phyloP scores from a whole-genome alignment of 1,140 invertebrate species.

The Calliopsis andreniformis region DNA sequence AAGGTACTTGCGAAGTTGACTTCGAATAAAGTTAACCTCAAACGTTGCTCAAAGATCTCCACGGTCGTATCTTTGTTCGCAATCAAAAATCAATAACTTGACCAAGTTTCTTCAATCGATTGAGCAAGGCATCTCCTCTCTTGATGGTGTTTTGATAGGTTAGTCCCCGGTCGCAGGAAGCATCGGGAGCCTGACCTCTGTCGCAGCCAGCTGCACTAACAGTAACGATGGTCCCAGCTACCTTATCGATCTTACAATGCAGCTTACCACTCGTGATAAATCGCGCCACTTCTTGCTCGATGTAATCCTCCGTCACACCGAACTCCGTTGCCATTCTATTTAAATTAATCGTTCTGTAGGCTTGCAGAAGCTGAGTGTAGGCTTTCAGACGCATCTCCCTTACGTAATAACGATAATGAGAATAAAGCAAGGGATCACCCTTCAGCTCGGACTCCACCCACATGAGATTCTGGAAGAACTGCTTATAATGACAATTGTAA shows the following conservation, averaged over 20 bases:
- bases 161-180: slow-evolving; percentile 67
- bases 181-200: slow-evolving; percentile 83
- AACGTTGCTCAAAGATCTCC: too few species aligned
- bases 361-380: slow-evolving; percentile 89
- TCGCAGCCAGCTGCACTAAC: slow-evolving; percentile 84
- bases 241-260: slow-evolving; percentile 90
- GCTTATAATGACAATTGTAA: slow-evolving; percentile 88
- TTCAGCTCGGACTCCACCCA: slow-evolving; percentile 84
- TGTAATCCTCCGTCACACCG: slow-evolving; percentile 87
- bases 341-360: slow-evolving; percentile 87
- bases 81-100: slow-evolving; percentile 84
- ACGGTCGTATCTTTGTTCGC: too few species aligned
- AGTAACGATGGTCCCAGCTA: slow-evolving; percentile 88
- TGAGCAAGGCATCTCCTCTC: slow-evolving; percentile 90
- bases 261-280: slow-evolving; percentile 88
- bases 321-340: slow-evolving; percentile 89
- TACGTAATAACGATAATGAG: slow-evolving; percentile 88
- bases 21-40: slow-evolving; percentile 1
- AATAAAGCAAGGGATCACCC: slow-evolving; percentile 85
- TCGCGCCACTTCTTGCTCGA: slow-evolving; percentile 86
- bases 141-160: slow-evolving; percentile 89
- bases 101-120: slow-evolving; percentile 90
- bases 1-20: neutral
- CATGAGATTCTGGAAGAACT: slow-evolving; percentile 84
- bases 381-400: slow-evolving; percentile 89